phyloP scores from a whole-genome alignment of 37 sponge, comb jelly and placozoan genomes.

The Hormiphora californensis region DNA sequence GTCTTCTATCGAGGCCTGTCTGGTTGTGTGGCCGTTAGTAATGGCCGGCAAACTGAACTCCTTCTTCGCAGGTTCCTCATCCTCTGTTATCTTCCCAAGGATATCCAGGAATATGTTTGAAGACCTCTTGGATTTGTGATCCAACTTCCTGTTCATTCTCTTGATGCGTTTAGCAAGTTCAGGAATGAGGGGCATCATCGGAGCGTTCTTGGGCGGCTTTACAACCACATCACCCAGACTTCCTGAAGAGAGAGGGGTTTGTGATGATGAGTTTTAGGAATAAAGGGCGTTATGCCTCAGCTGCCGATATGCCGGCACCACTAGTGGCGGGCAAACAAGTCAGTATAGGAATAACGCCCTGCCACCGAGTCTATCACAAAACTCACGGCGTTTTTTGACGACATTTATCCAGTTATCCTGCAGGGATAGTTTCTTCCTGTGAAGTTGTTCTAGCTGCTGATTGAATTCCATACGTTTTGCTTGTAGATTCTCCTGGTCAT shows the following conservation, averaged over 20 bases:
- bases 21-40: too few species aligned
- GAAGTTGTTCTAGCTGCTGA: not conserved
- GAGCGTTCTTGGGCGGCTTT: constrained; percentile 18
- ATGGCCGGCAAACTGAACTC: too few species aligned
- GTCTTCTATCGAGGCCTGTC: too few species aligned
- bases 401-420: constrained; percentile 23
- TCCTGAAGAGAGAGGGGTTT: not conserved
- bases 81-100: constrained; percentile 16
- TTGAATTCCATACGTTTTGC: not conserved
- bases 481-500: not conserved
- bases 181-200: constrained; percentile 53
- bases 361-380: too few species aligned
- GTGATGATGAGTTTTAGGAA: not conserved
- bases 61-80: not conserved
- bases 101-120: constrained; percentile 32
- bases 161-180: not conserved
- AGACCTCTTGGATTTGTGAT: not conserved
- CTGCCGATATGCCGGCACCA: too few species aligned
- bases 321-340: too few species aligned
- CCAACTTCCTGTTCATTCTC: not conserved
- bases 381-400: constrained; percentile 34
- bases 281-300: not conserved
- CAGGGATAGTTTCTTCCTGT: not conserved
- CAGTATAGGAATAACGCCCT: too few species aligned
- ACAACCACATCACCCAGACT: not conserved